Evolutionary conservation across 2,113 vertebrate genomes (phyloP).

Genomic region (Ursus arctos): DNA sequence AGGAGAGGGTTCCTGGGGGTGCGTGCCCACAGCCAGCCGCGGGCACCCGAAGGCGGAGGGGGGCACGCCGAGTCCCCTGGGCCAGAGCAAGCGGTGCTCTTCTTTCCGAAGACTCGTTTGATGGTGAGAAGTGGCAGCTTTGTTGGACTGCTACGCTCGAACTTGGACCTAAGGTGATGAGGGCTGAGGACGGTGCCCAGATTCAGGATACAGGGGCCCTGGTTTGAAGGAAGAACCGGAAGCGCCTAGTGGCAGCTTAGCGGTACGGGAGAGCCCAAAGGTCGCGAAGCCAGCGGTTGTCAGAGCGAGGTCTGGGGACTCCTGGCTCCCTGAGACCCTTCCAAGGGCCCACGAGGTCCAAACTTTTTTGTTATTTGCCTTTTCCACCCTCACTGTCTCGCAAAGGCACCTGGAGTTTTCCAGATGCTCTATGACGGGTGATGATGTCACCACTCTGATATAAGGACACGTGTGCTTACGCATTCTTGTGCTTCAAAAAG

Average conservation of each 20-base stretch:
- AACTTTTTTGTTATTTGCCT: background rate
- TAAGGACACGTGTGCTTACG: accelerated
- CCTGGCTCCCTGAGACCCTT: background rate
- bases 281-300: accelerated
- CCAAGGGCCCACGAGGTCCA: background rate
- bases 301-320: background rate
- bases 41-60: background rate
- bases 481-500: background rate
- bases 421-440: background rate
- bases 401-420: background rate
- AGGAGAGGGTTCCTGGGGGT: too few relatives aligned
- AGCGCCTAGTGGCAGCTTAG: accelerated
- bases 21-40: accelerated
- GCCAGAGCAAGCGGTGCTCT: too few relatives aligned
- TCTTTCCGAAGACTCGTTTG: accelerated
- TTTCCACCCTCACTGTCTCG: background rate
- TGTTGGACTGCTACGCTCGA: accelerated
- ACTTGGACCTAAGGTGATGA: background rate
- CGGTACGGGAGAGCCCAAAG: too few relatives aligned
- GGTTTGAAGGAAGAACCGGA: accelerated
- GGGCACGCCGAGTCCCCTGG: background rate
- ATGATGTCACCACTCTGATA: background rate
- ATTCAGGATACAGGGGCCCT: background rate
- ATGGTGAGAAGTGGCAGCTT: background rate
- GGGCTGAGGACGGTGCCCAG: background rate